Evolutionary conservation across 2,113 vertebrate genomes (phyloP).

Genomic region (Elanoides forficatus): DNA sequence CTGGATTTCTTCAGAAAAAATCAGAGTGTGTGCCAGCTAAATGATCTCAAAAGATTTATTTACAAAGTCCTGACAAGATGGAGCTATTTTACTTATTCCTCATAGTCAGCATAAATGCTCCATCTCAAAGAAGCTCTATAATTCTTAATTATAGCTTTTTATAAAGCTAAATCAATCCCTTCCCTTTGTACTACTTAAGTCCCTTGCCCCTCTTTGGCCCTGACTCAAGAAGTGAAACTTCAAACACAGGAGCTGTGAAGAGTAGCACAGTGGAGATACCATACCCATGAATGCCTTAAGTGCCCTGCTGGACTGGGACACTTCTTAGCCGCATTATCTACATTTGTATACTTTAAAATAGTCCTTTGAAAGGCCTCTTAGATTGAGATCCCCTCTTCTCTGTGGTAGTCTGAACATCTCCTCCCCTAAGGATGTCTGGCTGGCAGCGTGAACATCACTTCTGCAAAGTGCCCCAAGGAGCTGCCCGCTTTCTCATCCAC

Average conservation of each 20-base stretch:
- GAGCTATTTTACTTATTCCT: conserved; percentile 10
- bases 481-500: not conserved
- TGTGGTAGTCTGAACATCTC: not conserved
- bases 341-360: not conserved
- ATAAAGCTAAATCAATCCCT: not conserved
- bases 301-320: not conserved
- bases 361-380: not conserved
- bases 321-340: not conserved
- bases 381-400: not conserved
- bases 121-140: not conserved
- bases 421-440: not conserved
- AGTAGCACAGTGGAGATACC: not conserved
- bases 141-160: not conserved
- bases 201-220: not conserved
- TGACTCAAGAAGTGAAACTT: not conserved
- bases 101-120: not conserved
- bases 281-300: not conserved
- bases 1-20: conserved; percentile 34
- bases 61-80: not conserved
- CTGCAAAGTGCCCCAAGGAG: not conserved
- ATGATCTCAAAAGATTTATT: not conserved
- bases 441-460: not conserved
- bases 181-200: not conserved
- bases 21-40: not conserved
- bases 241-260: not conserved